Percentiles rank a stretch among this genome's conserved stretches.
Conservation (phyloP, 2,113 vertebrate species). For the Cyprinus carpio region DNA sequence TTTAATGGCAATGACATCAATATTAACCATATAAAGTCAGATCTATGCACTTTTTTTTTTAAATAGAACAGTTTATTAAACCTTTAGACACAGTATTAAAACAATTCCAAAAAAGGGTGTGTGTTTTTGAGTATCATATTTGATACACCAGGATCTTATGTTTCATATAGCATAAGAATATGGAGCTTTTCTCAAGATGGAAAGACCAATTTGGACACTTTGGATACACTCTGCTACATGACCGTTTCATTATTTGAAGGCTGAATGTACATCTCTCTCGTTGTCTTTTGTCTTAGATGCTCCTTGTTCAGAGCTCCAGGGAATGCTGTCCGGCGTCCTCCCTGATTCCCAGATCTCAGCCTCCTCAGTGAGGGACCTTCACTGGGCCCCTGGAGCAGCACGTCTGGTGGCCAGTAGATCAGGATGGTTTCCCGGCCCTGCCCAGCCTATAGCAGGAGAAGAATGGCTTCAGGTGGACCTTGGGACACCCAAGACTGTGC, state of each 20-base stretch:
- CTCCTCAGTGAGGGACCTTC: constrained; percentile 87
- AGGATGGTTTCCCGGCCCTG: constrained; percentile 87
- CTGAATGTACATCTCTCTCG: neutral
- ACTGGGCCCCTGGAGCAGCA: constrained; percentile 86
- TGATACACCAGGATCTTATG: too few species aligned
- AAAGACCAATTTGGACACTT: too few species aligned
- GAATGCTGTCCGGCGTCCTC: constrained; percentile 93
- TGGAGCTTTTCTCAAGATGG: neutral
- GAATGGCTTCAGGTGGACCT: constrained; percentile 98
- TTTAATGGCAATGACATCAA: too few species aligned
- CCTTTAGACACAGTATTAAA: neutral
- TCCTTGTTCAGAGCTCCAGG: constrained; percentile 91
- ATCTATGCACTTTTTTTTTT: too few species aligned
- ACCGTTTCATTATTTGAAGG: too few species aligned
- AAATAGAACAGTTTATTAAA: too few species aligned
- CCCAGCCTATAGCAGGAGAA: constrained; percentile 86
- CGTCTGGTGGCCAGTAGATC: constrained; percentile 93
- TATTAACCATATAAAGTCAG: too few species aligned
- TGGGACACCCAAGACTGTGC: constrained; percentile 81
- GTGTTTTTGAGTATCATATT: too few species aligned
- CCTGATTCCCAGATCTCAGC: constrained; percentile 89
- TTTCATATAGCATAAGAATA: neutral
- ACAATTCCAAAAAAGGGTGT: too few species aligned
- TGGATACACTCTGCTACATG: too few species aligned
- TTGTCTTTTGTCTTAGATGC: constrained; percentile 76